These are phyloP conservation scores for Ciconia boyciana DNA, from an alignment of 2,113 vertebrate species.

Conservation along the genomic window DNA sequence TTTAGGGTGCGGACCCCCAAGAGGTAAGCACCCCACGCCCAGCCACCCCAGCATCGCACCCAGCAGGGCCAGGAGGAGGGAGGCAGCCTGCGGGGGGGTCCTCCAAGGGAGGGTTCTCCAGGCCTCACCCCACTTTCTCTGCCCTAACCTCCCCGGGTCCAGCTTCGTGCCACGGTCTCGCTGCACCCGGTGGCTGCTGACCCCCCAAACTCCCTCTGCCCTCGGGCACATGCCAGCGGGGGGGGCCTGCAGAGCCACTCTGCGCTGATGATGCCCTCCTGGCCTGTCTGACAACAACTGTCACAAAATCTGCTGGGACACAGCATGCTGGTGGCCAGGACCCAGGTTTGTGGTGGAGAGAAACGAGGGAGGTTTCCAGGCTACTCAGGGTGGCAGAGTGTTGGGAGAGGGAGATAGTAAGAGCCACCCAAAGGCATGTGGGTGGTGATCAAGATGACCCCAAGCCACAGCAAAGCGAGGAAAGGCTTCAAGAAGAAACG, in stretches of 20 bases:
- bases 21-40: accelerated
- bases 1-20: neutral
- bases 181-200: neutral
- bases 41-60: neutral
- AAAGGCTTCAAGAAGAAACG: neutral
- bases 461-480: neutral
- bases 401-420: neutral
- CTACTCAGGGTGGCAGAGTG: neutral
- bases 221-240: neutral
- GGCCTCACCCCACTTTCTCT: neutral
- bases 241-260: too few species aligned
- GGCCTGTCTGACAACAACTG: neutral
- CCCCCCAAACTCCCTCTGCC: too few species aligned
- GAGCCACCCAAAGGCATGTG: neutral
- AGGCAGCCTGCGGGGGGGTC: neutral
- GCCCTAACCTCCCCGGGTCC: accelerated
- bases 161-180: too few species aligned
- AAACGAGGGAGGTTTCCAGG: neutral
- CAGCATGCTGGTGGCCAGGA: neutral
- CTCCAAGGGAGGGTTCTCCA: neutral
- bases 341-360: too few species aligned
- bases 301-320: neutral
- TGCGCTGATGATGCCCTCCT: neutral
- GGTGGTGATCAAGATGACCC: neutral
- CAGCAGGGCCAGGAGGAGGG: too few species aligned